Evolutionary conservation across 2,113 vertebrate genomes (phyloP).

Genomic region (Pagrus major): DNA sequence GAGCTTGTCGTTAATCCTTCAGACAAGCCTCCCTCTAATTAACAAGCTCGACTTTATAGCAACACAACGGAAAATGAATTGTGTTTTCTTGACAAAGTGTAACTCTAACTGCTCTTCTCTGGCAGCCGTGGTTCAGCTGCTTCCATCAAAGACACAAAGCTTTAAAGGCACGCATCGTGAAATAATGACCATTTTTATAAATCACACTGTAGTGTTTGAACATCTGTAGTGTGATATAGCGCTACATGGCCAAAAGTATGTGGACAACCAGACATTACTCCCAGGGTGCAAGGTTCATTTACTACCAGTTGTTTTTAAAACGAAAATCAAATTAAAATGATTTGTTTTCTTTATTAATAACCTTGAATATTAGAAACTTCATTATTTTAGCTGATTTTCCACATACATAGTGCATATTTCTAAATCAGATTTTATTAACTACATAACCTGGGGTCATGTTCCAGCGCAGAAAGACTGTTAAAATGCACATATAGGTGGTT

Average conservation of each 20-base stretch:
- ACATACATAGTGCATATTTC: neutral
- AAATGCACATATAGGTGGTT: neutral
- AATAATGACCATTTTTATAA: neutral
- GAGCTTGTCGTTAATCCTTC: constrained; percentile 72
- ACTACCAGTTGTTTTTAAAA: too few species aligned
- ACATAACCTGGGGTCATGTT: neutral
- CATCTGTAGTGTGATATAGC: neutral
- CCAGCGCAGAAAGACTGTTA: neutral
- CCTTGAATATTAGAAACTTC: too few species aligned
- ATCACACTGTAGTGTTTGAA: neutral
- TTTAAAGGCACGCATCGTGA: neutral
- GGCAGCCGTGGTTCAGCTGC: constrained; percentile 15
- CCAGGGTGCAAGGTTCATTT: too few species aligned
- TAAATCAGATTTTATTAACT: neutral
- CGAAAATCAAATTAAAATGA: too few species aligned
- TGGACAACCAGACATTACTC: neutral
- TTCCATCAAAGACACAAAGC: constrained; percentile 21
- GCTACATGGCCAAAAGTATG: neutral
- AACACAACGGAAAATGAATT: constrained; percentile 29
- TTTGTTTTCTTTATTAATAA: too few species aligned
- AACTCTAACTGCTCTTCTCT: constrained; percentile 24
- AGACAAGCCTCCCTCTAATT: constrained; percentile 73
- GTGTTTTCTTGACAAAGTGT: constrained; percentile 42
- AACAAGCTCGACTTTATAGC: constrained; percentile 66
- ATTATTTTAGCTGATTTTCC: neutral